Evolutionary conservation across 1,140 invertebrate species (phyloP).

Genomic region (Chrysoperla carnea): DNA sequence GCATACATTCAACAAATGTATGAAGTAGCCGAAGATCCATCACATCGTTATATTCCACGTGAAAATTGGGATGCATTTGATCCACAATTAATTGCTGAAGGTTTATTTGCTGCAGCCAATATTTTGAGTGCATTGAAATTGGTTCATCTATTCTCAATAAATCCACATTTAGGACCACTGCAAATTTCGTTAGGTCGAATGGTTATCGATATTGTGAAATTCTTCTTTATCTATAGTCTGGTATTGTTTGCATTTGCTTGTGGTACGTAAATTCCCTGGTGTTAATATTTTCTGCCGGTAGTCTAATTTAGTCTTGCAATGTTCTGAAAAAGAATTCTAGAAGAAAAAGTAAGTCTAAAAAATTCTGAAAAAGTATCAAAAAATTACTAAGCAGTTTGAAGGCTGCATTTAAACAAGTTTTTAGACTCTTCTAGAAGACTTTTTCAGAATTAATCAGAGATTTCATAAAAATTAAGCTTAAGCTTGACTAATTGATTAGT

Average conservation of each 20-base stretch:
- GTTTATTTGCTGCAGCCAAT: conserved; percentile 87
- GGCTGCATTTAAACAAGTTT: too few relatives aligned
- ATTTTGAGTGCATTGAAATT: conserved; percentile 73
- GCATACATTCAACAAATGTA: conserved; percentile 56
- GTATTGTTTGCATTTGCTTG: conserved; percentile 74
- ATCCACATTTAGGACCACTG: conserved; percentile 75
- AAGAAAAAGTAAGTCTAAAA: too few relatives aligned
- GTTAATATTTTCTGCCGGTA: too few relatives aligned
- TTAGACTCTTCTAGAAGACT: too few relatives aligned
- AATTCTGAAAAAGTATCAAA: too few relatives aligned
- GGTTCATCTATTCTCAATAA: conserved; percentile 80
- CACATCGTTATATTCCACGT: conserved; percentile 52
- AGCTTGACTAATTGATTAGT: too few relatives aligned
- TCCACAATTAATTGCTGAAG: conserved; percentile 85
- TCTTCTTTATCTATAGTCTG: conserved; percentile 70
- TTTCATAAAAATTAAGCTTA: too few relatives aligned
- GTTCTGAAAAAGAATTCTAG: too few relatives aligned
- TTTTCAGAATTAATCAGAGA: too few relatives aligned
- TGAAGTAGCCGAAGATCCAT: conserved; percentile 43
- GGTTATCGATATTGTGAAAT: conserved; percentile 77
- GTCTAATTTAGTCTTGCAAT: too few relatives aligned
- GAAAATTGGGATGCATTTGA: conserved; percentile 87
- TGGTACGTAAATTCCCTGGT: conserved; percentile 31
- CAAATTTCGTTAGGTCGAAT: conserved; percentile 70
- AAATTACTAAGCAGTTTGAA: too few relatives aligned